Conservation (phyloP, 1,140 invertebrate genomes). For the Drosophila grimshawi region DNA sequence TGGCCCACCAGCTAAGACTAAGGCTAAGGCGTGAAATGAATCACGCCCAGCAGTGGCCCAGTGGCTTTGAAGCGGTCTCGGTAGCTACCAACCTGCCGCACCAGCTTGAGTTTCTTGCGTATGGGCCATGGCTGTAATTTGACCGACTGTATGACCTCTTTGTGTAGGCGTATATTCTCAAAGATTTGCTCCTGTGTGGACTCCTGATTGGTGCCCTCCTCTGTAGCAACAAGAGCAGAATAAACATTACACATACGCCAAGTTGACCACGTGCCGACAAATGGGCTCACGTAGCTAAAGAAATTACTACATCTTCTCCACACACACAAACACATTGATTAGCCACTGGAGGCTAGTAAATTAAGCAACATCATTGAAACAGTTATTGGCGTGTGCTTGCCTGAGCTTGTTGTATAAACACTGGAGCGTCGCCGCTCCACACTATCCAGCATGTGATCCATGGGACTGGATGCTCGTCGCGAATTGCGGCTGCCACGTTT, state of each 20-base stretch:
- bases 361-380: slow-evolving; percentile 54
- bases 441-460: slow-evolving; percentile 85
- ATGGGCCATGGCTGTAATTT: slow-evolving; percentile 96
- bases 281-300: slow-evolving; percentile 64
- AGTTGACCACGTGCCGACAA: slow-evolving; percentile 48
- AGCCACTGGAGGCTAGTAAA: slow-evolving; percentile 54
- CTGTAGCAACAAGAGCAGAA: slow-evolving; percentile 84
- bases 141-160: slow-evolving; percentile 95
- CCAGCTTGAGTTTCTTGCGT: slow-evolving; percentile 92
- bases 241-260: slow-evolving; percentile 69
- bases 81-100: slow-evolving; percentile 87
- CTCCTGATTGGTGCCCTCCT: slow-evolving; percentile 87
- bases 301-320: slow-evolving; percentile 65
- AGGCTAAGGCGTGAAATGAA: slow-evolving; percentile 60
- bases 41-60: slow-evolving; percentile 86
- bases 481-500: slow-evolving; percentile 85
- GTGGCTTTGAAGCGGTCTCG: neutral
- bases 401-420: slow-evolving; percentile 93
- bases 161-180: slow-evolving; percentile 96
- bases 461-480: slow-evolving; percentile 90
- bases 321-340: slow-evolving; percentile 31
- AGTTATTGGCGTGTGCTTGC: slow-evolving; percentile 87
- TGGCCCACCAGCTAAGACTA: slow-evolving; percentile 57
- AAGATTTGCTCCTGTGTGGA: slow-evolving; percentile 94
- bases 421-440: slow-evolving; percentile 89